phyloP scores from a whole-genome alignment of 2,113 vertebrate genomes.

The Tyrannus savana region DNA sequence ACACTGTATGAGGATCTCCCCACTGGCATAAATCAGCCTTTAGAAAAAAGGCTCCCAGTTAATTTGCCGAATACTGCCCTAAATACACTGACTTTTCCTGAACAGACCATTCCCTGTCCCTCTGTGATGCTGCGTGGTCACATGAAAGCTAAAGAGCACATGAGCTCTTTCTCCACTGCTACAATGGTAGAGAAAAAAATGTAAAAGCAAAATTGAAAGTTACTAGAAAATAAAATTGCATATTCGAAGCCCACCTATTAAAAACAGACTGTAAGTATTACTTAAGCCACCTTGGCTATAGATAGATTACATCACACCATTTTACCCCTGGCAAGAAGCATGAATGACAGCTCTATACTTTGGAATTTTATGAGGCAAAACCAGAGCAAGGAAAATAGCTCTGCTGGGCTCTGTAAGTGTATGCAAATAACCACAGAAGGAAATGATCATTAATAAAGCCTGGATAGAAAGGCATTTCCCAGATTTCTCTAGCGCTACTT shows the following conservation, averaged over 20 bases:
- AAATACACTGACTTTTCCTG: neutral
- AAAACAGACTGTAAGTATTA: neutral
- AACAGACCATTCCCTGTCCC: neutral
- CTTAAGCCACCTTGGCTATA: neutral
- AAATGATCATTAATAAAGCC: neutral
- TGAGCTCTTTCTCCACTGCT: neutral
- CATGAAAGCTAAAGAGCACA: neutral
- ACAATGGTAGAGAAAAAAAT: neutral
- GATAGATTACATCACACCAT: neutral
- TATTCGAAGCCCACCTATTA: neutral
- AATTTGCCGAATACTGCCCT: neutral
- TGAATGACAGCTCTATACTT: neutral
- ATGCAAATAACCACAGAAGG: neutral
- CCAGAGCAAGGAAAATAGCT: neutral
- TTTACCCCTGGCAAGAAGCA: neutral
- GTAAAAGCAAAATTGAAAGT: neutral
- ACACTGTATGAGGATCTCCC: neutral
- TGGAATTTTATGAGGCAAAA: neutral
- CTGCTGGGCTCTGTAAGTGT: neutral
- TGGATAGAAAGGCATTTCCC: neutral
- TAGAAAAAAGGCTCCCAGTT: neutral
- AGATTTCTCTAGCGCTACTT: neutral
- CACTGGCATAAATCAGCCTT: neutral
- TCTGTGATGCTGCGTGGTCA: neutral
- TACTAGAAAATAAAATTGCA: neutral